Base-by-base conservation (phyloP, 2,888 invertebrate genomes). In the Aphelenchoides bicaudatus region DNA sequence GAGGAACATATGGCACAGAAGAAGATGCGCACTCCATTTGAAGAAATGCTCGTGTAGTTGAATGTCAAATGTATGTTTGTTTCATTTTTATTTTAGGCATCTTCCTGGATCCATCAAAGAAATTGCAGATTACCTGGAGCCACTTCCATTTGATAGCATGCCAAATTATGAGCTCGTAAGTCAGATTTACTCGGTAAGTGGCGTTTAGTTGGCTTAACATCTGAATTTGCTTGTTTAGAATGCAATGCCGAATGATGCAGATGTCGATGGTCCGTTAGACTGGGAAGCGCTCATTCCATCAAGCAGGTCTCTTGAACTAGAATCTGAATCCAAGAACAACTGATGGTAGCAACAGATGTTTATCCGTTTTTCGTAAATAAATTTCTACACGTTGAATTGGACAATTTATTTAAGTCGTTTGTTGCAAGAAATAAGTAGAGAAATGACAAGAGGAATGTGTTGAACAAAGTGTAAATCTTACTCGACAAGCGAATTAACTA, bases 1-100 rank as follows among this genome's bases (percentile, higher is more conserved):
- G 58, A 61, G 46, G 72, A 72, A 49, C 66, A 70, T 34, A 66
- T 73, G n/a, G 39, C 55, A n/a, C 54, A 61, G 46, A 72, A 71
- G 60, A 59, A 61, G 56, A 28, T 27, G 54, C 54, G 39, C 38
- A 61, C 59, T 6, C 52, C 54, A n/a, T 51, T 59, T 19, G 47
- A 31, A 8, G 59, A 55, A 13, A 54, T 61, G 54, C 50, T 55
- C 37, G 38, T 13, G 3, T 27, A 30, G n/a, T n/a, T n/a, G n/a
- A n/a, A n/a, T n/a, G n/a, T n/a, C n/a, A n/a, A n/a, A n/a, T n/a
- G n/a, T n/a, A n/a, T n/a, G n/a, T n/a, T n/a, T n/a, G n/a, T n/a
- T n/a, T n/a, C n/a, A n/a, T n/a, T n/a, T n/a, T n/a, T n/a, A n/a
- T 43, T 43, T 43, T 27, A 43, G 55, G 5, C 50, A 55, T 8